Percentiles rank a stretch among this genome's conserved stretches.
Evolutionary conservation across 53 echinoderm and acorn worm species (phyloP).

Genomic region (Crossaster papposus): DNA sequence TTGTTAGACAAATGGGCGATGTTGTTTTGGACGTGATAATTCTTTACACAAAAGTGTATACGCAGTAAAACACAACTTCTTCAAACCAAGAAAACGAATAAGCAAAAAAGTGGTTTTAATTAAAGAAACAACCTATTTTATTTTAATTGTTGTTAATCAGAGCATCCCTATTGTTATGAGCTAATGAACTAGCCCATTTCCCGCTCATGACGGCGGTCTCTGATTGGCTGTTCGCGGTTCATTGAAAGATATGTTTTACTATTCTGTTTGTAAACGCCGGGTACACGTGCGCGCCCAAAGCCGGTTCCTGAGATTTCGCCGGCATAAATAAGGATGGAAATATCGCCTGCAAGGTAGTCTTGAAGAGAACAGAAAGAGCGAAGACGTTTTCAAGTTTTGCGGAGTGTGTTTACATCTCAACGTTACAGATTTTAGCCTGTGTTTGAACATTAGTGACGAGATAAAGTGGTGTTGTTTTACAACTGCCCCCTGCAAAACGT

Average conservation of each 20-base stretch:
- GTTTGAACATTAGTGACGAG: background rate
- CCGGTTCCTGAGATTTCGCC: background rate
- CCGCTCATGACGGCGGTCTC: background rate
- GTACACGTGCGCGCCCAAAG: slow-evolving; percentile 27
- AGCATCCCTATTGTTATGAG: background rate
- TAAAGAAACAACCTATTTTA: background rate
- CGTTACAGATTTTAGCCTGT: background rate
- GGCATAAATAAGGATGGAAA: slow-evolving; percentile 27
- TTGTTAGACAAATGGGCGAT: background rate
- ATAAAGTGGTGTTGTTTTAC: too few species aligned
- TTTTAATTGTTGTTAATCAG: too few species aligned
- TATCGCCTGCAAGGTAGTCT: slow-evolving; percentile 4
- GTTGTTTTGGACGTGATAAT: background rate
- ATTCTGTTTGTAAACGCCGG: slow-evolving; percentile 51
- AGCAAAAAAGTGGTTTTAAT: background rate
- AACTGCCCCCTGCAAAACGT: too few species aligned
- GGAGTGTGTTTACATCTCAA: background rate
- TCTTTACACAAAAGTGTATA: background rate
- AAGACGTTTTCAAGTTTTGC: background rate
- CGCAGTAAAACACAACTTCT: background rate
- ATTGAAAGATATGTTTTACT: slow-evolving; percentile 50
- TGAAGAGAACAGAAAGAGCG: background rate
- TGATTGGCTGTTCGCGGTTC: slow-evolving; percentile 36
- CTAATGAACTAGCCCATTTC: slow-evolving; percentile 25
- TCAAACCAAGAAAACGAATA: background rate